A percentile compares a stretch with the other conserved stretches of the same genome.
Evolutionary conservation across 2,797 vertebrate species (phyloP).

Genomic region (Neostethus bicornis): DNA sequence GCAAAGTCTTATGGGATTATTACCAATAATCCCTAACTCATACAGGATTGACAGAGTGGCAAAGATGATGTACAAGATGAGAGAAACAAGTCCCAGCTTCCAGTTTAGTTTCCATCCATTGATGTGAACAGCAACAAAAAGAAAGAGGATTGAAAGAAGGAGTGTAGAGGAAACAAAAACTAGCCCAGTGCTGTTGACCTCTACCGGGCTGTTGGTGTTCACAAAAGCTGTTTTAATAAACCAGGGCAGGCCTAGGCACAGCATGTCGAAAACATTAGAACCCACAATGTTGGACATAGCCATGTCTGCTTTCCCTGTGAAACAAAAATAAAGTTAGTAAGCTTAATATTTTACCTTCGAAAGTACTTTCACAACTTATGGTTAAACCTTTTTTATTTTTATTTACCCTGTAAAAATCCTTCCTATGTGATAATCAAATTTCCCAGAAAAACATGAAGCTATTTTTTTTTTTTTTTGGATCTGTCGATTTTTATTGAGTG

Average conservation of each 20-base stretch:
- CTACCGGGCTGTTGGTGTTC: slow-evolving; percentile 83
- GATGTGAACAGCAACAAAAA: slow-evolving; percentile 87
- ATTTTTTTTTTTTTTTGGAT: too few species aligned
- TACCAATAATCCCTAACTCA: slow-evolving; percentile 94
- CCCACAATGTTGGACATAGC: slow-evolving; percentile 98
- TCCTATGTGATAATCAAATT: too few species aligned
- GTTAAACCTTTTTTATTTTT: too few species aligned
- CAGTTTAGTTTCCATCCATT: slow-evolving; percentile 95
- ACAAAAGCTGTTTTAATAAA: slow-evolving; percentile 93
- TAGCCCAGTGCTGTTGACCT: slow-evolving; percentile 92
- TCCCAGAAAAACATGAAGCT: too few species aligned
- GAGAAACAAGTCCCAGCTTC: slow-evolving; percentile 87
- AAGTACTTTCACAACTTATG: background rate
- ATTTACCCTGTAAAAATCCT: too few species aligned
- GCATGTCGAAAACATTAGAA: slow-evolving; percentile 97
- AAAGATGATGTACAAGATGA: slow-evolving; percentile 89
- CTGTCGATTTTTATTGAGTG: too few species aligned
- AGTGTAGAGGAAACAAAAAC: slow-evolving; percentile 88
- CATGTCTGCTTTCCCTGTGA: slow-evolving; percentile 95
- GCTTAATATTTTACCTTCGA: background rate
- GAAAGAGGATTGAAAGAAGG: slow-evolving; percentile 89
- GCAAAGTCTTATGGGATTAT: slow-evolving; percentile 85
- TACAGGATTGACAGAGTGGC: slow-evolving; percentile 89
- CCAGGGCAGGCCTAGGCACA: slow-evolving; percentile 96
- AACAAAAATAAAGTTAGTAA: slow-evolving; percentile 17